A percentile compares a stretch with the other conserved stretches of the same genome.
These are phyloP conservation scores for Limanda limanda DNA, from an alignment of 2,113 vertebrate species.

Conservation along the genomic window DNA sequence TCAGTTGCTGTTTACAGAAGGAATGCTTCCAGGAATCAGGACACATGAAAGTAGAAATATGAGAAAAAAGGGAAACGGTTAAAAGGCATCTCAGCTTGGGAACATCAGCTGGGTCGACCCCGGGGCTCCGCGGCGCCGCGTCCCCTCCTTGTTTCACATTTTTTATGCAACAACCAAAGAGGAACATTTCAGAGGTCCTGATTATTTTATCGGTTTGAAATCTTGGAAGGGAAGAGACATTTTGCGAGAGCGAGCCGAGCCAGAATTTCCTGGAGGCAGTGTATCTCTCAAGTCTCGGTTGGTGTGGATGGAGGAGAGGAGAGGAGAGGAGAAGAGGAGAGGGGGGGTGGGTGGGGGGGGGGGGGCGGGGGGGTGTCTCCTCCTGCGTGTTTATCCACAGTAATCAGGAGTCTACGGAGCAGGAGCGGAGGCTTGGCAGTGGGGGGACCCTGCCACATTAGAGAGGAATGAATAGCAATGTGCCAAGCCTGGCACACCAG, in stretches of 20 bases:
- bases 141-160: conserved; percentile 13
- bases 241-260: conserved; percentile 45
- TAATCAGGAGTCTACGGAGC: conserved; percentile 81
- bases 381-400: conserved; percentile 81
- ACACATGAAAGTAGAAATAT: conserved; percentile 59
- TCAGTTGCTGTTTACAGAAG: conserved; percentile 65
- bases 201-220: conserved; percentile 73
- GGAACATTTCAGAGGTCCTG: conserved; percentile 39
- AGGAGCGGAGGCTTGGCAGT: conserved; percentile 73
- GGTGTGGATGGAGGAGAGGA: conserved; percentile 67
- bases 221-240: conserved; percentile 72
- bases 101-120: conserved; percentile 51
- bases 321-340: conserved; percentile 15
- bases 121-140: conserved; percentile 26
- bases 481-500: conserved; percentile 75
- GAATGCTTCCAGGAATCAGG: conserved; percentile 70
- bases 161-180: conserved; percentile 48
- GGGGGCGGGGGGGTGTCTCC: conserved; percentile 59
- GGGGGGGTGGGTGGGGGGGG: conserved; percentile 52
- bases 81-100: conserved; percentile 50
- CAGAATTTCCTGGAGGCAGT: conserved; percentile 79
- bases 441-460: conserved; percentile 73
- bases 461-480: conserved; percentile 77
- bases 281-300: conserved; percentile 75
- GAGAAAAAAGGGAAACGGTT: conserved; percentile 52